phyloP scores from a whole-genome alignment of 2,888 invertebrate species.

The Lasioglossum villosulum region DNA sequence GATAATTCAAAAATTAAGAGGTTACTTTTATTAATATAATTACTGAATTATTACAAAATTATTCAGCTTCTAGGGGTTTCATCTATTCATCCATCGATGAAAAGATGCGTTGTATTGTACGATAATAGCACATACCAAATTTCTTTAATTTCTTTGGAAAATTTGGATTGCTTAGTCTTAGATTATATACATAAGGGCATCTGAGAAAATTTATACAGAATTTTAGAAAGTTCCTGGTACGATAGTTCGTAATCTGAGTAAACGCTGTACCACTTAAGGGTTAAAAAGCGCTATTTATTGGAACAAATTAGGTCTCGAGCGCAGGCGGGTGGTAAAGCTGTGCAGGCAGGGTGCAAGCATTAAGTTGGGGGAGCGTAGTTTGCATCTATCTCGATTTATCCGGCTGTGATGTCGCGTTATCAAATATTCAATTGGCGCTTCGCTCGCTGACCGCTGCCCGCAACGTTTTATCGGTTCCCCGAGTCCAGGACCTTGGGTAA shows the following conservation, averaged over 20 bases:
- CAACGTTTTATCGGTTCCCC: neutral
- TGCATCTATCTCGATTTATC: neutral
- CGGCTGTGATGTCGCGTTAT: neutral
- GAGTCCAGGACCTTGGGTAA: neutral
- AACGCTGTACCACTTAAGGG: neutral
- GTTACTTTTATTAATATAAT: no score
- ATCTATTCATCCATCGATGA: no score
- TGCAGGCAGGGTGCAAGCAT: neutral
- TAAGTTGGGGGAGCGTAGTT: neutral
- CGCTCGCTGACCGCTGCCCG: neutral
- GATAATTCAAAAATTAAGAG: no score
- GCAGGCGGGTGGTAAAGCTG: neutral
- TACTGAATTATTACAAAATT: no score
- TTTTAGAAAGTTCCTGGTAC: neutral
- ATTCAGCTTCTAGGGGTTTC: no score
- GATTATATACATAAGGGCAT: neutral
- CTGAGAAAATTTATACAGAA: neutral
- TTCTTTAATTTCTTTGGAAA: no score
- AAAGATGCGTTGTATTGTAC: no score
- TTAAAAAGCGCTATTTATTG: neutral
- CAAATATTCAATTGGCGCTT: slow-evolving; percentile 9
- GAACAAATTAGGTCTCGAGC: neutral
- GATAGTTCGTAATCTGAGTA: neutral
- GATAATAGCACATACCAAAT: no score
- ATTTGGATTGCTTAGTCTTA: no score